Evolutionary conservation across 2,113 vertebrate genomes (phyloP), one percentile per base, ranked within the genome.

Genomic region (Mormyrus lacerda): DNA sequence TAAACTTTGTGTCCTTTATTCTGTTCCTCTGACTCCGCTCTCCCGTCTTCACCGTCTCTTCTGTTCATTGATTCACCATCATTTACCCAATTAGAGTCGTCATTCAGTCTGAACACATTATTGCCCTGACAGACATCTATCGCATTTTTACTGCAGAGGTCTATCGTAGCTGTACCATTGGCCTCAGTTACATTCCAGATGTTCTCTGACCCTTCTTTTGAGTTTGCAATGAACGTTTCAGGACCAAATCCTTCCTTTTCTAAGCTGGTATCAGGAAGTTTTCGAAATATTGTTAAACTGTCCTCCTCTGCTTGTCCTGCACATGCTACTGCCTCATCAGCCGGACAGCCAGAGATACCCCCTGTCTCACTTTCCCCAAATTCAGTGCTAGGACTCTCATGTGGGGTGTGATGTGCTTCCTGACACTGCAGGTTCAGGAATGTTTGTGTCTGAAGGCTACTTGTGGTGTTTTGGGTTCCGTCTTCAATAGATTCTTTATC

Each of bases 381-480:
- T 5, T 44, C 82, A 27, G 17, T 27, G 19, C 24, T 55, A 19
- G 39, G 44, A 76, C 50, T 17, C 55, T 91, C 92, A 92, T 91
- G 89, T 92, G 89, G 45, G 15, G 85, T 44, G 48, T 89, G 91
- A 90, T 94, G 93, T 92, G 87, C 76, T 88, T 88, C 82, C 89
- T 87, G 90, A 87, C 88, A 65, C 3, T 65, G n/a, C 11, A 27
- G 61, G 61, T 65, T 76, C 89, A 92, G 91, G 90, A 89, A 89
- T 35, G 83, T 21, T 50, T 31, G 55, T 82, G 69, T 82, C 91
- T 92, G 85, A 19, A 90, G 89, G 90, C 88, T 91, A 8, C 87
- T 91, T 87, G 90, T 88, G 93, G 93, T 92, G 92, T 93, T 93
- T 94, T 92, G 89, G 65, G 90, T 84, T 79, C 88, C 7, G 15